phyloP scores from a whole-genome alignment of 2,888 invertebrate genomes.

The Lutraria lutraria region DNA sequence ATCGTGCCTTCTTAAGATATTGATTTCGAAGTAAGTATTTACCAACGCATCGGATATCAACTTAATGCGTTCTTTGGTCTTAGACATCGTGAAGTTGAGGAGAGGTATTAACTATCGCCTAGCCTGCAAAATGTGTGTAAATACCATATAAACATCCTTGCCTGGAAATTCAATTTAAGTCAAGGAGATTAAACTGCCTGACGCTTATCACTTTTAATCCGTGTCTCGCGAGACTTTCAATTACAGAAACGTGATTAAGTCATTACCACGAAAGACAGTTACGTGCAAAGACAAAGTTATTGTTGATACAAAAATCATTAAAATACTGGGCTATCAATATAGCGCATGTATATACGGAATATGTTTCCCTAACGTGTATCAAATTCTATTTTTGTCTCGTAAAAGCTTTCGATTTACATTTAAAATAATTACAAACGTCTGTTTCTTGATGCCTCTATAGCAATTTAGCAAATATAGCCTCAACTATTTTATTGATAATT shows the following conservation, averaged over 20 bases:
- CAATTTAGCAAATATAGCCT: too few relatives aligned
- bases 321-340: background rate
- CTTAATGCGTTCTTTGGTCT: background rate
- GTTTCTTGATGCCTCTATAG: too few relatives aligned
- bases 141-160: background rate
- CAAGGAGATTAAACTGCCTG: slow-evolving; percentile 12
- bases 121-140: background rate
- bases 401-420: too few relatives aligned
- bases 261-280: background rate
- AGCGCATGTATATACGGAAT: background rate
- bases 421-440: too few relatives aligned
- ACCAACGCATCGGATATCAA: background rate
- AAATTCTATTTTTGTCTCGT: too few relatives aligned
- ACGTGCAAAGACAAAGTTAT: background rate
- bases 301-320: background rate
- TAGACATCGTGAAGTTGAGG: background rate
- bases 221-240: background rate
- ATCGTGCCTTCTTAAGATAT: too few relatives aligned
- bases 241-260: slow-evolving; percentile 16
- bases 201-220: slow-evolving; percentile 5
- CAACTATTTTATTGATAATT: too few relatives aligned
- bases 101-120: background rate
- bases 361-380: too few relatives aligned
- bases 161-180: background rate
- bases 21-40: background rate